Evolutionary conservation across 2,113 vertebrate genomes (phyloP).

Genomic region (Poicephalus gulielmi): DNA sequence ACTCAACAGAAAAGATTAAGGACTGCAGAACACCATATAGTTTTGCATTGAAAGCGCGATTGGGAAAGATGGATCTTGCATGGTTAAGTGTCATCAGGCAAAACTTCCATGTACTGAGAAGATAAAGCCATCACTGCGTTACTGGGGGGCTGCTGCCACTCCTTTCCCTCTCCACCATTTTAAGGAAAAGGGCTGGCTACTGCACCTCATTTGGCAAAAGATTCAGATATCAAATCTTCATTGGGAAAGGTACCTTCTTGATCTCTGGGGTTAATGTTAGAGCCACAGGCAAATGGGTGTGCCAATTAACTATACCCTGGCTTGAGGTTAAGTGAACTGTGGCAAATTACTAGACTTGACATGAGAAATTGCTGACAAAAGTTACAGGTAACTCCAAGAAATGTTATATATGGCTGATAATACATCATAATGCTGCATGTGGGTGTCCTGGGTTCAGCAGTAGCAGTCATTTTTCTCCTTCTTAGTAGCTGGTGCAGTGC

Average conservation of each 20-base stretch:
- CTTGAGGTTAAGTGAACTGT: neutral
- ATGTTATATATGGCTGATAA: neutral
- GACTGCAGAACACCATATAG: neutral
- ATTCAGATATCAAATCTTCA: neutral
- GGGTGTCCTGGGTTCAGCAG: too few relatives aligned
- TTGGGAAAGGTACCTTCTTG: neutral
- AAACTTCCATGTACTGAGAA: neutral
- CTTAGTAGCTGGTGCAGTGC: too few relatives aligned
- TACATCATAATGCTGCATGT: neutral
- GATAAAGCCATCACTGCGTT: neutral
- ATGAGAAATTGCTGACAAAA: neutral
- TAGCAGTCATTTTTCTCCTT: too few relatives aligned
- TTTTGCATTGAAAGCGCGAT: neutral
- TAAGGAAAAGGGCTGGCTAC: neutral
- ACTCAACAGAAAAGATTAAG: neutral
- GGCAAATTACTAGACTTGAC: neutral
- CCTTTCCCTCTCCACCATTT: neutral
- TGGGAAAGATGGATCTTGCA: neutral
- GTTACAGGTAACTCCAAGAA: neutral
- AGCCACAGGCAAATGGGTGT: neutral
- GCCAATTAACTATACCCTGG: neutral
- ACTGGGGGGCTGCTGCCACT: neutral
- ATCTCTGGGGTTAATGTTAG: neutral
- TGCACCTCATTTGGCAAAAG: neutral
- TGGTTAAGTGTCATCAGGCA: neutral